Conservation (phyloP, 2,888 invertebrate species). For the Blastobasis adustella region DNA sequence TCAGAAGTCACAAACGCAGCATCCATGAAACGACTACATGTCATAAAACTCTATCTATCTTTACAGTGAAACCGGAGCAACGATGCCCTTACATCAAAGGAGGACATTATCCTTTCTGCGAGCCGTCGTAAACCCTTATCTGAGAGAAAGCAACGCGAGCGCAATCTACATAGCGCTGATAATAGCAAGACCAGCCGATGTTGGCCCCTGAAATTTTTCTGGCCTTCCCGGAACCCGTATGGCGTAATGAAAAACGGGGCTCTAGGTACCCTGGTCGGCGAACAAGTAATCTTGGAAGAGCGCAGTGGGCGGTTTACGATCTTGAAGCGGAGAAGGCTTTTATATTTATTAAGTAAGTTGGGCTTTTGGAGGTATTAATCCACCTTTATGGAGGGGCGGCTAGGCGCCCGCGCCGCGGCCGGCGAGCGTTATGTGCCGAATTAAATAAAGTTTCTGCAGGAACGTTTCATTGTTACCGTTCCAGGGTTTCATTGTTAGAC, state of each 20-base stretch:
- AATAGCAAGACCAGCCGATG: conserved; percentile 48
- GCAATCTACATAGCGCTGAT: conserved; percentile 74
- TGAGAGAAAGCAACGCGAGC: conserved; percentile 63
- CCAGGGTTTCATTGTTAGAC: too few relatives aligned
- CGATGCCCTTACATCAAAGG: conserved; percentile 57
- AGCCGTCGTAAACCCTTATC: conserved; percentile 66
- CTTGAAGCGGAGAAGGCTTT: conserved; percentile 69
- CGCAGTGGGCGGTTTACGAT: conserved; percentile 69
- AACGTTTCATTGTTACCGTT: not conserved
- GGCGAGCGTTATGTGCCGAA: conserved; percentile 5
- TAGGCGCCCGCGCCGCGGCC: conserved; percentile 44
- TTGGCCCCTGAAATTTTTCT: conserved; percentile 37
- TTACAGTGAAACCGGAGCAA: conserved; percentile 48
- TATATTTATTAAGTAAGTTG: conserved; percentile 77
- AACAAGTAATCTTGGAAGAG: conserved; percentile 69
- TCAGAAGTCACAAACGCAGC: too few relatives aligned
- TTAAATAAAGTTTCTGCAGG: not conserved
- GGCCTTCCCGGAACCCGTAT: conserved; percentile 19
- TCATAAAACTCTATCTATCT: conserved; percentile 49
- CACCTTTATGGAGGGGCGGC: conserved; percentile 68
- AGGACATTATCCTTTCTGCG: conserved; percentile 71
- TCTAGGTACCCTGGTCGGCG: conserved; percentile 43
- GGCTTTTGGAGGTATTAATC: conserved; percentile 73
- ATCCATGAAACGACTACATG: conserved; percentile 15
- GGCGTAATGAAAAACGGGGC: conserved; percentile 52